phyloP scores from a whole-genome alignment of 2,113 vertebrate genomes.

The Malurus alboscapulatus region DNA sequence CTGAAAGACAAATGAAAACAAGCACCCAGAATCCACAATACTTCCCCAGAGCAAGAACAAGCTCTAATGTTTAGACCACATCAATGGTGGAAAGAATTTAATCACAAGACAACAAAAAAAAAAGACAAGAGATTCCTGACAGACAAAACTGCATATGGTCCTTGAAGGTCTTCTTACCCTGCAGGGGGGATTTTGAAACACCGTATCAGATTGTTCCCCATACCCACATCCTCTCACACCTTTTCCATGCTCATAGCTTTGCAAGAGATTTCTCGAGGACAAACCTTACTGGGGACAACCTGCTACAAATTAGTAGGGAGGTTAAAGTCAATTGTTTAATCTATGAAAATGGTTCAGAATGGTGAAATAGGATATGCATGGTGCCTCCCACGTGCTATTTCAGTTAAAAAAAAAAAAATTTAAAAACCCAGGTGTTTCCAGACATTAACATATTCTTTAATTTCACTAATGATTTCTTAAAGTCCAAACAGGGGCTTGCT shows the following conservation, averaged over 20 bases:
- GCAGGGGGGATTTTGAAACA: not conserved
- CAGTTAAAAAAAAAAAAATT: not conserved
- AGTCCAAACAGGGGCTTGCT: not conserved
- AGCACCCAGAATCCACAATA: not conserved
- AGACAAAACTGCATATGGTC: not conserved
- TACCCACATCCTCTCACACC: not conserved
- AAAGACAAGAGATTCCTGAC: not conserved
- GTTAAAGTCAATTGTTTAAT: not conserved
- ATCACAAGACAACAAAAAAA: not conserved
- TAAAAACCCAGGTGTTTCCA: not conserved
- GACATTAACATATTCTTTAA: not conserved
- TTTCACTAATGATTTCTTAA: not conserved
- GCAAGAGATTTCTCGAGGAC: not conserved
- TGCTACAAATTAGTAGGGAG: not conserved
- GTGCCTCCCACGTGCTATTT: not conserved
- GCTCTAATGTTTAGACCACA: not conserved
- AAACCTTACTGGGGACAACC: not conserved
- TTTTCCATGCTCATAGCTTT: not conserved
- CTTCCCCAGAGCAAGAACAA: not conserved
- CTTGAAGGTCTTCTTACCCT: not conserved
- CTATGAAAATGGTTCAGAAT: not conserved
- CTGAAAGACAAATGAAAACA: not conserved
- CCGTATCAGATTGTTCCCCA: not conserved
- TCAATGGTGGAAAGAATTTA: not conserved
- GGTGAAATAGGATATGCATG: not conserved